Conservation (phyloP, 2,797 vertebrate genomes). For the Crocidura indochinensis region DNA sequence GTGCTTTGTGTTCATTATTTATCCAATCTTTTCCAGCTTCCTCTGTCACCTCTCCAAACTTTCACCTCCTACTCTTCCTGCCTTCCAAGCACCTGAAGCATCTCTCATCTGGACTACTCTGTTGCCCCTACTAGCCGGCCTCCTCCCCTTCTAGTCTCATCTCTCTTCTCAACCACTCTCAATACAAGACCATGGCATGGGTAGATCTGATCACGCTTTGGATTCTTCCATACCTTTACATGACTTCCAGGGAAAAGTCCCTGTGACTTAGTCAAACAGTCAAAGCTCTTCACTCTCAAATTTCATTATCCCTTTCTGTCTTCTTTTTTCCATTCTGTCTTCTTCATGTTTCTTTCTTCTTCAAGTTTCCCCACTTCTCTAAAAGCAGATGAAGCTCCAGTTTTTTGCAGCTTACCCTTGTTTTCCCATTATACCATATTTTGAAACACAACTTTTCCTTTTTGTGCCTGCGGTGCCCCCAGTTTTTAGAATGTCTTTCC, state of each 20-base stretch:
- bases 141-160: background rate
- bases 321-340: too few relatives aligned
- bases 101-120: background rate
- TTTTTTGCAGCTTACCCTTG: background rate
- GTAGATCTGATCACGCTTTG: slow-evolving; percentile 13
- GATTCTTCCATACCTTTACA: background rate
- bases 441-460: background rate
- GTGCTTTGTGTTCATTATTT: slow-evolving; percentile 49
- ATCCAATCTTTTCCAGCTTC: slow-evolving; percentile 46
- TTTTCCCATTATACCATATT: background rate
- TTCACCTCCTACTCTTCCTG: background rate
- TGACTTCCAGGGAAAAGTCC: background rate
- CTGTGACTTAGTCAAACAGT: background rate
- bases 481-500: slow-evolving; percentile 5
- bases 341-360: too few relatives aligned
- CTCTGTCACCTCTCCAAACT: background rate
- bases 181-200: background rate
- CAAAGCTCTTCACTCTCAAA: slow-evolving; percentile 4
- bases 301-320: background rate
- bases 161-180: background rate
- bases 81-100: background rate
- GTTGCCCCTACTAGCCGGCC: background rate
- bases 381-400: background rate
- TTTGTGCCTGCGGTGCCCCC: background rate
- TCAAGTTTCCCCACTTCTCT: slow-evolving; percentile 1